phyloP scores from a whole-genome alignment of 2,797 vertebrate genomes.

The Acipenser transmontanus region DNA sequence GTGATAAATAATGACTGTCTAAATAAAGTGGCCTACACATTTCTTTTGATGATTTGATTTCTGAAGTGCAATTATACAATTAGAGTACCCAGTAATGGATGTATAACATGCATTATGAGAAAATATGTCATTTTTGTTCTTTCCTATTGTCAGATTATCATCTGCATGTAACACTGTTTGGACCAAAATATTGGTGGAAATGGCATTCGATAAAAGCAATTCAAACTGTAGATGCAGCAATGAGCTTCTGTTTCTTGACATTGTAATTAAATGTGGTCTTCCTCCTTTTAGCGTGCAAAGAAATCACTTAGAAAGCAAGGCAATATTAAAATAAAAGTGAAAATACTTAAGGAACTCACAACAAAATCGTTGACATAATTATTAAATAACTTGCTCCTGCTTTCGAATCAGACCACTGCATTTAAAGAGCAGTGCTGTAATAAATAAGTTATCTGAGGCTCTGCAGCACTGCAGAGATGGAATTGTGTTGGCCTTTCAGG shows the following conservation, averaged over 20 bases:
- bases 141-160: neutral
- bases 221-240: neutral
- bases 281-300: conserved; percentile 18
- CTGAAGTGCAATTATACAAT: no score
- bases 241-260: conserved; percentile 6
- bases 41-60: no score
- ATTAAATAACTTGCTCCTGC: conserved; percentile 10
- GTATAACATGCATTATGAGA: no score
- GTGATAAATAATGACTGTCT: no score
- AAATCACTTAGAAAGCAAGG: conserved; percentile 20
- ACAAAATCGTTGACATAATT: conserved; percentile 13
- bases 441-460: conserved; percentile 46
- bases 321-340: conserved; percentile 15
- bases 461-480: conserved; percentile 40
- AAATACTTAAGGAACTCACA: neutral
- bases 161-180: neutral
- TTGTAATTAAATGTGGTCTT: conserved; percentile 19
- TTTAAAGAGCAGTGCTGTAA: conserved; percentile 31
- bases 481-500: conserved; percentile 56
- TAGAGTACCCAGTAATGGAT: no score
- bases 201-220: conserved; percentile 5
- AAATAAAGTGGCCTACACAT: no score
- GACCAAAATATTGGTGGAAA: neutral
- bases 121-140: neutral
- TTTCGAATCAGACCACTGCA: conserved; percentile 3